phyloP scores from a whole-genome alignment of 2,113 vertebrate genomes.

The Etheostoma cragini region DNA sequence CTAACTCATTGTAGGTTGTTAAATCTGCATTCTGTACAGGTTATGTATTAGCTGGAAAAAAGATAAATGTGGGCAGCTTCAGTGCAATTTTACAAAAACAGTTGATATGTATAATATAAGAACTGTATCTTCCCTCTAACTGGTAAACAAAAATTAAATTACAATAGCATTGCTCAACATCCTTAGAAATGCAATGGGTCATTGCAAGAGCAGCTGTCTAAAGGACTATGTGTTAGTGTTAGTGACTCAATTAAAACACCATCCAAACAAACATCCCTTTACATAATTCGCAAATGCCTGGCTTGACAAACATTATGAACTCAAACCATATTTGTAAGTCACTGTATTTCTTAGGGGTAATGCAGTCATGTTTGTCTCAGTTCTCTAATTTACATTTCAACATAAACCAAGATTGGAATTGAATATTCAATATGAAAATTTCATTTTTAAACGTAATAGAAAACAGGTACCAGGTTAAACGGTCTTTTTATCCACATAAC shows the following conservation, averaged over 20 bases:
- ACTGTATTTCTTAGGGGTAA: background rate
- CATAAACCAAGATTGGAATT: background rate
- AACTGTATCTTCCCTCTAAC: background rate
- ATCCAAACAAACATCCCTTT: background rate
- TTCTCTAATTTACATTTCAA: background rate
- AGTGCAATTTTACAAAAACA: background rate
- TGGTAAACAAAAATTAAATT: slow-evolving; percentile 4
- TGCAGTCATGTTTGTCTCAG: background rate
- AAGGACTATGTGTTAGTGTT: background rate
- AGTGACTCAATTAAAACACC: background rate
- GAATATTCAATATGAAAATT: background rate
- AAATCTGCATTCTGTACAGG: background rate
- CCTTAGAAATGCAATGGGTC: background rate
- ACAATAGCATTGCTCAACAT: background rate
- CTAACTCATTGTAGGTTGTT: slow-evolving; percentile 5
- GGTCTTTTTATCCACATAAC: background rate
- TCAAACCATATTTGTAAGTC: background rate
- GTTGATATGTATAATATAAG: too few species aligned
- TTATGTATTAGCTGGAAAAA: background rate
- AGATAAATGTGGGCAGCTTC: background rate
- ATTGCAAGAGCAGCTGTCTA: background rate
- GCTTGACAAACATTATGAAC: background rate
- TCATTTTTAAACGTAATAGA: background rate
- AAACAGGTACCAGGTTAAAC: background rate
- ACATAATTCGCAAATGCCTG: slow-evolving; percentile 4